Base-by-base conservation (phyloP, 2,113 vertebrate genomes). In the Anolis carolinensis region DNA sequence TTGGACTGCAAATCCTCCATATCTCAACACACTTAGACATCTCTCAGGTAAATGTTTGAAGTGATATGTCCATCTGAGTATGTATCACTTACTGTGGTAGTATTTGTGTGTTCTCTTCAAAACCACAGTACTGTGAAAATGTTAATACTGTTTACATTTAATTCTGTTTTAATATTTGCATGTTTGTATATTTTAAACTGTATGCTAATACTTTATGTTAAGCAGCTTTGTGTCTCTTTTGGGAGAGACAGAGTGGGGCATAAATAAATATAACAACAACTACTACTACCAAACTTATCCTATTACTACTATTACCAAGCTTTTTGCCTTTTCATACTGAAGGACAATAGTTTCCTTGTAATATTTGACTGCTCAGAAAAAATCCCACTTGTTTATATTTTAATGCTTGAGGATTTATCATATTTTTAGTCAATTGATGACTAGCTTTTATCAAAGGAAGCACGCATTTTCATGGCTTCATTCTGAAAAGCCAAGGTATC, bases 401-500 rank as follows among this genome's bases (percentile, higher is more conserved):
- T n/a, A n/a, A 48, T 67, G 82, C 86, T 86, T 87, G 78, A 83
- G 44, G 87, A 30, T 63, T 73, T 84, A 44, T 5, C 39, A 44
- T 44, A 72, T 68, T 88, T 52, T 55, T 80, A 88, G 87, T 70
- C 89, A 0, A 0, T 63, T 70, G 32, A 76, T 55, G 85, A 86
- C 87, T 91, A 86, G 87, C 93, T 82, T 34, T 86, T 50, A 36
- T 34, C 73, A 27, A 34, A 63, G 77, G 70, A 84, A 80, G 20
- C 63, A 68, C 55, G 52, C 88, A 87, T 88, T 44, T 94, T 94
- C 88, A 89, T 13, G 0, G 6, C 5, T 30, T 71, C 87, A 77
- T 88, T 85, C 71, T 87, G 89, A 94, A 93, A 93, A 83, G 91
- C 62, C 0, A 67, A 93, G 70, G 52, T 90, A 50, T 88, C 63